Evolutionary conservation across 2,113 vertebrate genomes (phyloP), one percentile per base, ranked within the genome.

Genomic region (Loxodonta africana): DNA sequence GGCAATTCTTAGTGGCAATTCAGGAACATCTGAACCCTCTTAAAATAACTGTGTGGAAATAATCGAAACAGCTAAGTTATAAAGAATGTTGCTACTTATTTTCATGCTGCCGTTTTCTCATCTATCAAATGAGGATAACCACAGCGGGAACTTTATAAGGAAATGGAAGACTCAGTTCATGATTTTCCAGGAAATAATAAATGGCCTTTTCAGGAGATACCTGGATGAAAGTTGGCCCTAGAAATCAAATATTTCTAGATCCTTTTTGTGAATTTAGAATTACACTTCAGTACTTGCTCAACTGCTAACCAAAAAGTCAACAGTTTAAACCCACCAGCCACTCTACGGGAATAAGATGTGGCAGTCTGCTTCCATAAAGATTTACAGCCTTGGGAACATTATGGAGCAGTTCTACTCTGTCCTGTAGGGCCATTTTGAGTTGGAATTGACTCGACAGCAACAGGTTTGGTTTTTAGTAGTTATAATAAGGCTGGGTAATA

Each of bases 171-270:
- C n/a, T 92, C 62, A 51, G 71, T 85, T 85, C 46, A 81, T 76
- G 8, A 51, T 65, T 94, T 88, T 94, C 77, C 46, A 57, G 82
- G n/a, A 74, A 87, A 63, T 26, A 80, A 73, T 78, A 74, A 65
- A 33, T 33, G 63, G 33, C 41, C 23, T 94, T 88, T 88, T 89
- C 57, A 62, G 9, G 48, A 21, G n/a, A 94, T 86, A 90, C 90
- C 67, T 28, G 44, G 37, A 69, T 73, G 53, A 85, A 90, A 81
- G 51, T 15, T 28, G 67, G 60, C 53, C 18, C 82, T 28, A 83
- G 51, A 83, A 89, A 69, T 44, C 41, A 84, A 83, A n/a, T 46
- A 88, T 94, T 87, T 87, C 69, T 57, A 30, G n/a, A 78, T 62
- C 57, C 28, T 60, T 53, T 18, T 76, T 80, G 21, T 87, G 74